Base-by-base conservation (phyloP, 2,888 invertebrate species). In the Oligia strigilis region DNA sequence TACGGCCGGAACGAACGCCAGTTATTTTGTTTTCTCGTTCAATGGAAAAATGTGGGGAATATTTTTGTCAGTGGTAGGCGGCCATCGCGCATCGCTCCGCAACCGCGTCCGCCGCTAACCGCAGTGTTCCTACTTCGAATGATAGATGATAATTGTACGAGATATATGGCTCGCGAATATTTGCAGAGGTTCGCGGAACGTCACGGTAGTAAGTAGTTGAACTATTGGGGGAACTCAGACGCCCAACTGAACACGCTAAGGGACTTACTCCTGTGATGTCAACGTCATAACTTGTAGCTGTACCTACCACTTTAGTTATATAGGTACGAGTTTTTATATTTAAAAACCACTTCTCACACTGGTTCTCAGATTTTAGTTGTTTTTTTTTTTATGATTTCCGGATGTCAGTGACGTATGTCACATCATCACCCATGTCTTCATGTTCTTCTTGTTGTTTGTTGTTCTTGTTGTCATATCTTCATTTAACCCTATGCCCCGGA, bases 51-150 rank as follows among this genome's bases (percentile, higher is more conserved):
- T 78, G 74, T 40, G 75, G 69, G 70, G 43, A 75, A 80, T 71
- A 86, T 90, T 88, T 90, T 84, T 84, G 89, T 88, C 82, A 84
- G 64, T 66, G 77, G 65, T 86, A 89, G 87, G 72, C 79, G 52
- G 43, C 58, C 71, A 70, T 74, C 72, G 67, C 58, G n/a, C 71
- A 55, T 43, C 62, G 43, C 64, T 58, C 80, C 77, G 49, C 79
- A 60, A 71, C 89, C 83, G 77, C 80, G 69, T 65, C 81, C 77
- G 62, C 83, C 72, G 65, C 74, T 17, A 46, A 75, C 84, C 67
- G 65, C 76, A 55, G 40, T 55, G 29, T 64, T 73, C 73, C 65
- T 81, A 81, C 72, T 64, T 46, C 72, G 36, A 55, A 78, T 73
- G 79, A 81, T 79, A 76, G 55, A 80, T 78, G 65, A 72, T 81